Evolutionary conservation across 2,113 vertebrate species (phyloP).

Genomic region (Lates calcarifer): DNA sequence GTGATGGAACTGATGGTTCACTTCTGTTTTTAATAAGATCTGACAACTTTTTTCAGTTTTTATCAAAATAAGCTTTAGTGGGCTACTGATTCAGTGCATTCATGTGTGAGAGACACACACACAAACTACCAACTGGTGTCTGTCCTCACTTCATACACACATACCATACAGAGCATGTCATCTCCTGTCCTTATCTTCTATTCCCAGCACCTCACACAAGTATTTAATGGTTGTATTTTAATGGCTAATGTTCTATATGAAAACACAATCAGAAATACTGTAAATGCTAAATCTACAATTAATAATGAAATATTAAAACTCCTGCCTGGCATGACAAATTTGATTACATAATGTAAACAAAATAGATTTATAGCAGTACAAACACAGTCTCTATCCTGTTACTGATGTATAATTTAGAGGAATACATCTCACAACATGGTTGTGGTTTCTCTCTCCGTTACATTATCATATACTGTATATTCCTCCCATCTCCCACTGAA

Average conservation of each 20-base stretch:
- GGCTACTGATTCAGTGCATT: neutral
- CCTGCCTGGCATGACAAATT: neutral
- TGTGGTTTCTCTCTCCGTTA: too few species aligned
- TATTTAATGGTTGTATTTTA: slow-evolving; percentile 8
- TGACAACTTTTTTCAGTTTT: neutral
- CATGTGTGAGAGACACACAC: neutral
- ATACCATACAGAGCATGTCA: slow-evolving; percentile 54
- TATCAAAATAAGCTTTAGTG: neutral
- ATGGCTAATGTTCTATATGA: neutral
- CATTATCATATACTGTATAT: neutral
- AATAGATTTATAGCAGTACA: neutral
- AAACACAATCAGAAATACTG: neutral
- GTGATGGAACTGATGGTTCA: neutral
- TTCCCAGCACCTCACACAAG: neutral
- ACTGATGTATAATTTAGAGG: neutral
- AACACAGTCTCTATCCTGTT: neutral
- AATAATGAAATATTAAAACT: neutral
- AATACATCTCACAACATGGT: too few species aligned
- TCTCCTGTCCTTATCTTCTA: slow-evolving; percentile 18
- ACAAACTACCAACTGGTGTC: slow-evolving; percentile 32
- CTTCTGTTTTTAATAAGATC: neutral
- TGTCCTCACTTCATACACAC: slow-evolving; percentile 59
- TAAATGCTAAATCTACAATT: neutral
- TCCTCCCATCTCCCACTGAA: neutral
- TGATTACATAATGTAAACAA: neutral